Evolutionary conservation across 2,888 invertebrate genomes (phyloP).

Genomic region (Drosophila heteroneura): DNA sequence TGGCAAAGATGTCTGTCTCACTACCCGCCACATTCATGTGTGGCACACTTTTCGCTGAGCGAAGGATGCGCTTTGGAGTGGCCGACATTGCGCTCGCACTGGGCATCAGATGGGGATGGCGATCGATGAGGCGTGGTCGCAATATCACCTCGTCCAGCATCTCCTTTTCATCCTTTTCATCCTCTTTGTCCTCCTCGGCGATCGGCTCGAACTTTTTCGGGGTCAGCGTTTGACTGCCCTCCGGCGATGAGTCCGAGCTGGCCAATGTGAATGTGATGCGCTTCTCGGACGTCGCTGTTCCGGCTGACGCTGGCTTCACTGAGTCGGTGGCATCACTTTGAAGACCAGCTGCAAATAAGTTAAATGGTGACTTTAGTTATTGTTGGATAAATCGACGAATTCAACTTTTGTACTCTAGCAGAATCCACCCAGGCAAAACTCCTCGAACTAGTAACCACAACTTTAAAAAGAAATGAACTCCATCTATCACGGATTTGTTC

Average conservation of each 20-base stretch:
- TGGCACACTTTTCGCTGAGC: slow-evolving; percentile 84
- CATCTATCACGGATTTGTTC: not conserved
- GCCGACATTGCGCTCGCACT: slow-evolving; percentile 27
- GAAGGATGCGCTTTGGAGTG: slow-evolving; percentile 75
- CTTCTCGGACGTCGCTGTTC: slow-evolving; percentile 64
- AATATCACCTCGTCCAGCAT: slow-evolving; percentile 79
- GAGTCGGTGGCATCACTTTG: slow-evolving; percentile 70
- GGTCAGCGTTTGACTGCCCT: slow-evolving; percentile 80
- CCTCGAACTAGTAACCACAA: not conserved
- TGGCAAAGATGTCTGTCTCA: slow-evolving; percentile 85
- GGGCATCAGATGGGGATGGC: slow-evolving; percentile 77
- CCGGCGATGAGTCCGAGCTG: slow-evolving; percentile 79
- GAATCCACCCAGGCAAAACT: not conserved
- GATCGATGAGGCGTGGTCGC: slow-evolving; percentile 81
- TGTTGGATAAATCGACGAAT: not conserved
- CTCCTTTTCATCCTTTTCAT: slow-evolving; percentile 62
- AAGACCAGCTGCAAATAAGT: slow-evolving; percentile 54
- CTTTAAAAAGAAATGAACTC: not conserved
- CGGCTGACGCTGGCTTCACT: slow-evolving; percentile 8
- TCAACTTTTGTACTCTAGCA: not conserved
- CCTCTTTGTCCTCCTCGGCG: slow-evolving; percentile 79
- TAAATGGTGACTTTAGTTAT: not conserved
- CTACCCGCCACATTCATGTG: slow-evolving; percentile 83
- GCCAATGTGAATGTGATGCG: slow-evolving; percentile 83
- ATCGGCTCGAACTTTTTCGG: slow-evolving; percentile 83